Evolutionary conservation across 2,797 vertebrate species (phyloP).

Genomic region (Valencia hispanica): DNA sequence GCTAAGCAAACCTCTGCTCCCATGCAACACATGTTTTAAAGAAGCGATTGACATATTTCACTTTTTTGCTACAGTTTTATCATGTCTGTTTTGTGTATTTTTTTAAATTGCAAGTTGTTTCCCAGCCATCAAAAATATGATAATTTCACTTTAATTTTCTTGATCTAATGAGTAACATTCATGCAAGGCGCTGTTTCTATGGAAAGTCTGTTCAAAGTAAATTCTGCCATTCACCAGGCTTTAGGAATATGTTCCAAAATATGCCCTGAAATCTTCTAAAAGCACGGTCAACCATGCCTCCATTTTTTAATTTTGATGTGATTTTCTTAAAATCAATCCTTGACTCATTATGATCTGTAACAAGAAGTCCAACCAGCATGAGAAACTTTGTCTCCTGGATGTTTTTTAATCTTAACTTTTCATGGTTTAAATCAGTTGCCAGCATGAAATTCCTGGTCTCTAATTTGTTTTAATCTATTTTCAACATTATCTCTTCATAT

Average conservation of each 20-base stretch:
- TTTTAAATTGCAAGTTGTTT: neutral
- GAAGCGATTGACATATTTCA: slow-evolving; percentile 38
- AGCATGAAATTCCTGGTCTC: neutral
- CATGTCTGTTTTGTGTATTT: neutral
- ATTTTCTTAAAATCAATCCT: neutral
- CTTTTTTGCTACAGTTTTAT: neutral
- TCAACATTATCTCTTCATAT: neutral
- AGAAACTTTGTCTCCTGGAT: neutral
- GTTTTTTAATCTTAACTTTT: neutral
- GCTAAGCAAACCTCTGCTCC: slow-evolving; percentile 74
- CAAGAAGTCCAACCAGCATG: neutral
- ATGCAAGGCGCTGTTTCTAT: too few relatives aligned
- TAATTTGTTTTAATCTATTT: neutral
- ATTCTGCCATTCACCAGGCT: neutral
- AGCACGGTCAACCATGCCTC: neutral
- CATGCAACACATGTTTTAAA: slow-evolving; percentile 42
- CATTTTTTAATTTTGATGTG: neutral
- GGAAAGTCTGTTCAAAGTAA: neutral
- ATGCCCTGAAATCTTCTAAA: neutral
- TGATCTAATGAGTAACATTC: neutral
- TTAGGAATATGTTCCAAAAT: neutral
- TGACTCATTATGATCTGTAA: neutral
- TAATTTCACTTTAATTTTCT: neutral
- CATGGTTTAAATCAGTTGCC: neutral
- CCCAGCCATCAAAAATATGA: neutral